phyloP scores from a whole-genome alignment of 2,888 invertebrate genomes.

The Ichneumoninae sp. region DNA sequence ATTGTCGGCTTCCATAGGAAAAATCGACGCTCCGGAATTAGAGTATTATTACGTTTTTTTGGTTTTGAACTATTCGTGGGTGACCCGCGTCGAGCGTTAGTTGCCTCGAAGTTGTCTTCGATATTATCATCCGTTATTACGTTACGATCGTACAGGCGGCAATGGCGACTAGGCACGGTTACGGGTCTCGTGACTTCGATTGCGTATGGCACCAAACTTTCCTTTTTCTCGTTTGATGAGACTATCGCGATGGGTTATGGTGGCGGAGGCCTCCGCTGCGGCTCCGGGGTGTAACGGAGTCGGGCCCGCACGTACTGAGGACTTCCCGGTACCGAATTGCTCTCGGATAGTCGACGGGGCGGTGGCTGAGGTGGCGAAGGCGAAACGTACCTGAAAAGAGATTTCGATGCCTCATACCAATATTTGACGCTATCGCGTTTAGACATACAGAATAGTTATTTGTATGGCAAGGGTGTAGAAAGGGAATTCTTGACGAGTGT shows the following conservation, averaged over 20 bases:
- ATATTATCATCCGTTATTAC: not conserved
- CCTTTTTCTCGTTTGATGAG: conserved; percentile 66
- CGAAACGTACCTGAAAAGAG: conserved; percentile 85
- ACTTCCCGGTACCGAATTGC: conserved; percentile 89
- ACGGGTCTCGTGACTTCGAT: conserved; percentile 58
- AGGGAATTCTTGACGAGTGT: no score
- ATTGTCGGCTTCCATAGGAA: conserved; percentile 46
- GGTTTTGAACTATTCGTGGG: conserved; percentile 67
- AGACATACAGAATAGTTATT: no score
- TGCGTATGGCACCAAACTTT: conserved; percentile 78
- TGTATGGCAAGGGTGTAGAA: not conserved
- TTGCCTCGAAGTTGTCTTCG: conserved; percentile 27
- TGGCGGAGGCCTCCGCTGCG: conserved; percentile 83
- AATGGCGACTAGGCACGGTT: conserved; percentile 12
- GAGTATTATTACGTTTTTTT: conserved; percentile 64
- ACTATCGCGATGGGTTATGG: conserved; percentile 79
- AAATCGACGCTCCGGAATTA: conserved; percentile 55
- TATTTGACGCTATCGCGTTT: no score
- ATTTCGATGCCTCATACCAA: not conserved
- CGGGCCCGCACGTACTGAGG: conserved; percentile 89
- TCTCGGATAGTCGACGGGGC: conserved; percentile 88
- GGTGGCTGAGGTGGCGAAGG: conserved; percentile 88
- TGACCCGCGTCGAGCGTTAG: conserved; percentile 35
- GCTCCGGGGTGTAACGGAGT: conserved; percentile 85
- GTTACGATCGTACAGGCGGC: conserved; percentile 20